Base-by-base conservation (phyloP, 2,888 invertebrate species). In the Polyommatus icarus region DNA sequence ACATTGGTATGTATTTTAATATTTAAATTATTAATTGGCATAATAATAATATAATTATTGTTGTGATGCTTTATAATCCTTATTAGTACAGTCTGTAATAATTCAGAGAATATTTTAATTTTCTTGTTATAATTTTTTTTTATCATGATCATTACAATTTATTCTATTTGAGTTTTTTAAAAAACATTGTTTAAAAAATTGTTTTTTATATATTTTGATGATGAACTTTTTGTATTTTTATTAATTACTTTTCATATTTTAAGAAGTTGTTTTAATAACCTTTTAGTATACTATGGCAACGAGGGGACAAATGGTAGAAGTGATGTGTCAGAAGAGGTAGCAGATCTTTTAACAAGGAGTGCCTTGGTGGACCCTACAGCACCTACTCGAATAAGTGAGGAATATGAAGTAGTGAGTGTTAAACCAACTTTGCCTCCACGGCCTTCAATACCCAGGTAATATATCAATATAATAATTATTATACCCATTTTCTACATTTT, bases 331-430 rank as follows among this genome's bases (percentile, higher is more conserved):
- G 96, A 96, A 80, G 95, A 96, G 80, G 95, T 96, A 8, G 95
- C 95, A 0, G 96, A 96, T 82, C 87, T 96, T 57, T 87, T 96
- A 46, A 95, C 95, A 73, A 94, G 94, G 82, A 95, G 95, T 77
- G 90, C 88, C 0, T 84, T 86, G 84, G 95, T 88, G 80, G 96
- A 91, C 67, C 86, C 89, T 24, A 93, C 94, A 1, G 89, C 92
- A 0, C 90, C 92, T 32, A 90, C 50, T 20, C 50, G 92, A 1
- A 91, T 84, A 78, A 95, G 95, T 6, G 96, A 96, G 18, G 97
- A 96, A 80, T 97, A 97, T 83, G 96, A 97, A 87, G 95, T 97
- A 10, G 95, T 97, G 82, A 95, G 95, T 77, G 95, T 95, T 79
- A 94, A 95, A 78, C 94, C 96, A 1, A 95, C 96, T n/a, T 89